Base-by-base conservation (phyloP, 2,113 vertebrate species). In the Psittacus erithacus region DNA sequence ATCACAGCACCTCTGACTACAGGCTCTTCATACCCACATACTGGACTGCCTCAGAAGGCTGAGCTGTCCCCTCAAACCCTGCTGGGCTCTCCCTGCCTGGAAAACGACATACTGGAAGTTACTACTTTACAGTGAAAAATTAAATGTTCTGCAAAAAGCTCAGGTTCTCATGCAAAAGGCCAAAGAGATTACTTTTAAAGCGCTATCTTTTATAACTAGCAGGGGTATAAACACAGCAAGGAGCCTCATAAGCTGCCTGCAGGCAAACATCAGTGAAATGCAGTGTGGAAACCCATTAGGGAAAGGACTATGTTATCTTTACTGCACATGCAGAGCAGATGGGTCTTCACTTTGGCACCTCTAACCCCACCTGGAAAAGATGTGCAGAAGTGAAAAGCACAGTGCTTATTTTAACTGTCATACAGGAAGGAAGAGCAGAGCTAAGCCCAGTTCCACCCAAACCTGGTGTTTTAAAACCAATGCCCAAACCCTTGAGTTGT, bases 21-120 rank as follows among this genome's bases (percentile, higher is more conserved):
- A 86, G 46, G 23, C 7, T 52, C 12, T 39, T 67, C 35, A 60
- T 13, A 23, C 6, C 19, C 5, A 0, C 5, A 2, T 13, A 17
- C 17, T 15, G 8, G 5, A 4, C 25, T 67, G 29, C 8, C 38
- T 68, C 35, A 33, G 11, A n/a, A 75, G 11, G 7, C 3, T 47
- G 31, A 73, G 7, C 9, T 82, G 8, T 79, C 11, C 35, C 83
- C 33, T 65, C 31, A 62, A 43, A n/a, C 6, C 1, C 8, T 38
- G 8, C 29, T 43, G 8, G 23, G 6, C 19, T 35, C 73, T 82
- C 44, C 0, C 10, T 50, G 19, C 18, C 16, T 79, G 27, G 38
- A n/a, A 62, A 87, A 76, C 6, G 2, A 7, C n/a, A 23, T 22
- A 23, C 28, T 63, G 20, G 11, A 79, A 3, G 7, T 55, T 71